Percentiles rank a stretch among this genome's conserved stretches.
phyloP scores from a whole-genome alignment of 2,113 vertebrate genomes.

The Pseudopodoces humilis region DNA sequence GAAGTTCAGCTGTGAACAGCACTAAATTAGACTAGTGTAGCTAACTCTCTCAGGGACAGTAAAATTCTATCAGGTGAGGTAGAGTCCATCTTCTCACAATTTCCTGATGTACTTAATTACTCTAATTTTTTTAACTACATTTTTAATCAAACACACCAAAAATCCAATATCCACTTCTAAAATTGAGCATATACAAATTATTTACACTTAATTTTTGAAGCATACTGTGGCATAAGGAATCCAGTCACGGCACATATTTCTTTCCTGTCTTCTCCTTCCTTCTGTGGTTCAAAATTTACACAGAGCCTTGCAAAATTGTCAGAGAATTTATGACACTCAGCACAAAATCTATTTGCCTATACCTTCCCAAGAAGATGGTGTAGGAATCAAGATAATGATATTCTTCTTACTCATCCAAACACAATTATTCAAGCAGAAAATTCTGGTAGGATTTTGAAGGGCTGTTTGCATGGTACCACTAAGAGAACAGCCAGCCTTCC shows the following conservation, averaged over 20 bases:
- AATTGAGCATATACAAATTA: neutral
- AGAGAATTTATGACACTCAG: conserved; percentile 45
- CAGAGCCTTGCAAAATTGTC: conserved; percentile 24
- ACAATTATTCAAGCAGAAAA: conserved; percentile 44
- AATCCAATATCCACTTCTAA: neutral
- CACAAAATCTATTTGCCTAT: conserved; percentile 39
- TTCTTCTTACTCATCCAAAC: neutral
- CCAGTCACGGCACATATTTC: neutral
- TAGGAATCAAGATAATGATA: conserved; percentile 29
- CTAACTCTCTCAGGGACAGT: neutral
- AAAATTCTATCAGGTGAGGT: neutral
- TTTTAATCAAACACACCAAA: neutral
- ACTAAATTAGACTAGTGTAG: neutral
- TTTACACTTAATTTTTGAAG: neutral
- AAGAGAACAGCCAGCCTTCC: neutral
- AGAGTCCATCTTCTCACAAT: neutral
- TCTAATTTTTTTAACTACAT: neutral
- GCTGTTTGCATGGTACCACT: neutral
- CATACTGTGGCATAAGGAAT: neutral
- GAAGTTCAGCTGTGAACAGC: neutral
- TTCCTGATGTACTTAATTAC: neutral
- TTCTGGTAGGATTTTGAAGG: neutral
- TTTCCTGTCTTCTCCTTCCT: neutral
- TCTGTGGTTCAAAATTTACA: conserved; percentile 37
- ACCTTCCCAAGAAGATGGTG: neutral